These are phyloP conservation scores for Polyploca ridens DNA, from an alignment of 2,888 invertebrate species.

Conservation along the genomic window DNA sequence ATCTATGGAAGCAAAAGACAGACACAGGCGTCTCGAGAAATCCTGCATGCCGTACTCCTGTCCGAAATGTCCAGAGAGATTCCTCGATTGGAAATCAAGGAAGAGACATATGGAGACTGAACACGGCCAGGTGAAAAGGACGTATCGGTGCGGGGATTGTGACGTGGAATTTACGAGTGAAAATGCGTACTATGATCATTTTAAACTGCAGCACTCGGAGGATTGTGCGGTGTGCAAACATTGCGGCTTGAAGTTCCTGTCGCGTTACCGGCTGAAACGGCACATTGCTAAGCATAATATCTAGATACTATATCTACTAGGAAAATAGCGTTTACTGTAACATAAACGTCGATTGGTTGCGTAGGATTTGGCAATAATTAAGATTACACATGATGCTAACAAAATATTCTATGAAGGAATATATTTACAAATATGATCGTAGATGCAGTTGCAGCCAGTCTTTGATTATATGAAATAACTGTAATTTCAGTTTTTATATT, in stretches of 20 bases:
- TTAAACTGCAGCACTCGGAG: conserved; percentile 68
- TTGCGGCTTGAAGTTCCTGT: conserved; percentile 71
- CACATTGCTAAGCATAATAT: conserved; percentile 66
- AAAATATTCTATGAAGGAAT: neutral
- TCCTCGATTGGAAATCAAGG: conserved; percentile 64
- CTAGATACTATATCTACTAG: conserved; percentile 18
- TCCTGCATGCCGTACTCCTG: conserved; percentile 75
- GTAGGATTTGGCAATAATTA: neutral
- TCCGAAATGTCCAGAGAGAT: conserved; percentile 67
- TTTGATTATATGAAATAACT: neutral
- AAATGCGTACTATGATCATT: conserved; percentile 69
- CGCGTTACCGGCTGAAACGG: conserved; percentile 63
- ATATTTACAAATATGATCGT: too few relatives aligned
- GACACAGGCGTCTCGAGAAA: conserved; percentile 65
- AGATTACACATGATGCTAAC: neutral
- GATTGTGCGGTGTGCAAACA: conserved; percentile 70
- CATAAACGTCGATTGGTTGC: neutral
- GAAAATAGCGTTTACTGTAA: neutral
- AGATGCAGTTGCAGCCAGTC: neutral
- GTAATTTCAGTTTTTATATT: neutral
- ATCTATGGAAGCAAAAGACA: conserved; percentile 71
- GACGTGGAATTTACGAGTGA: conserved; percentile 63
- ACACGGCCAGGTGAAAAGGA: conserved; percentile 62
- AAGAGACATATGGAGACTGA: conserved; percentile 68
- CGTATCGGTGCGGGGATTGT: conserved; percentile 65